Evolutionary conservation across 2,888 invertebrate genomes (phyloP), one percentile per base, ranked within the genome.

Genomic region (Chymomyza amoena): DNA sequence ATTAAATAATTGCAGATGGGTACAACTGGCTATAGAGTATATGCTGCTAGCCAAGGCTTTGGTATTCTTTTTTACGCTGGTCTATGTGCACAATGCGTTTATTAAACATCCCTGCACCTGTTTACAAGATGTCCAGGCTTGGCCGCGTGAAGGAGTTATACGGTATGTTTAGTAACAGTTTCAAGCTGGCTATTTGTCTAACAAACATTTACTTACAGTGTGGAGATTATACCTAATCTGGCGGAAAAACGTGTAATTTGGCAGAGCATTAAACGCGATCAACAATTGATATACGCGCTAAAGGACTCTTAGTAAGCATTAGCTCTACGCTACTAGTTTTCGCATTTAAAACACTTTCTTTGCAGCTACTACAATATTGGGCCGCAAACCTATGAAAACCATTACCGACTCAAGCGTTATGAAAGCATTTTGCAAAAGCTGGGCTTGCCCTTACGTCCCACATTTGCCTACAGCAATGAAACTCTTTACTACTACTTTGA

Each of bases 121-220:
- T 91, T 93, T 99, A 81, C 95, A 97, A 90, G 95, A 97, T 91
- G 95, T 98, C 45, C 95, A 96, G 89, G 94, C 95, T 13, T 99
- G 99, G 99, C 99, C 99, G 0, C 93, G 97, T 73, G 97, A 98
- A 92, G 99, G 99, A 5, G 97, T 99, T 79, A 93, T 99, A 18
- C 82, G 91, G 91, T 89, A 73, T 51, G 61, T 56, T 4, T 63
- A 50, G 7, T 7, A 32, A 7, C 32, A 10, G 32, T 10, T 57
- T 61, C 2, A 6, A 52, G 45, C 7, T 50, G 57, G 18, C 16
- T 13, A 13, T 16, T 36, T 59, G 39, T 50, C 20, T 15, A 54
- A 51, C 50, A 6, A n/a, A 16, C 15, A 64, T 62, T 18, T 28
- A 50, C 13, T 61, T 32, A 2, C 61, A 90, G 91, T 45, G 91